Evolutionary conservation across 1,140 invertebrate species (phyloP).

Genomic region (Caenorhabditis tropicalis): DNA sequence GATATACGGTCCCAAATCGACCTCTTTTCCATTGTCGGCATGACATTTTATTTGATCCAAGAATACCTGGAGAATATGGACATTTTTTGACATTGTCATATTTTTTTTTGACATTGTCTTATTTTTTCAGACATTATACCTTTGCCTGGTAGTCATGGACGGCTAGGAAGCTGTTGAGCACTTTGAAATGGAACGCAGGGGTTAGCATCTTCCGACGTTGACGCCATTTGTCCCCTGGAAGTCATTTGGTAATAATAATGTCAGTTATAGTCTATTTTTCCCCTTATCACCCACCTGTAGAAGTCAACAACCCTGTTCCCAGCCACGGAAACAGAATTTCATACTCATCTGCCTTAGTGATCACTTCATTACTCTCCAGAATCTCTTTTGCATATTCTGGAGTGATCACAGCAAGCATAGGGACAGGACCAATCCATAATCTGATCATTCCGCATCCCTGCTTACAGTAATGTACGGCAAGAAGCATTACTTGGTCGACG

Average conservation of each 20-base stretch:
- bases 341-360: conserved; percentile 57
- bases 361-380: conserved; percentile 52
- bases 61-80: conserved; percentile 75
- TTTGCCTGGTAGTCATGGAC: conserved; percentile 73
- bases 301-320: conserved; percentile 54
- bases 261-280: too few species aligned
- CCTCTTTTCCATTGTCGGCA: conserved; percentile 75
- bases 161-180: conserved; percentile 83
- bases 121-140: background rate
- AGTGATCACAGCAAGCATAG: conserved; percentile 48
- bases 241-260: background rate
- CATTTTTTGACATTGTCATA: background rate
- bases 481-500: conserved; percentile 15
- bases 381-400: conserved; percentile 50
- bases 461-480: conserved; percentile 31
- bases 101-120: background rate
- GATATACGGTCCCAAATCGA: conserved; percentile 81
- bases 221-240: conserved; percentile 78
- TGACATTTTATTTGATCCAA: conserved; percentile 77
- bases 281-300: background rate
- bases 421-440: conserved; percentile 54
- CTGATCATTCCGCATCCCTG: conserved; percentile 42
- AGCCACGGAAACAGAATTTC: conserved; percentile 59
- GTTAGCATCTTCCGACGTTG: conserved; percentile 83
- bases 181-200: conserved; percentile 87